These are phyloP conservation scores for Netelia melanura DNA, from an alignment of 2,888 invertebrate species.

Conservation along the genomic window DNA sequence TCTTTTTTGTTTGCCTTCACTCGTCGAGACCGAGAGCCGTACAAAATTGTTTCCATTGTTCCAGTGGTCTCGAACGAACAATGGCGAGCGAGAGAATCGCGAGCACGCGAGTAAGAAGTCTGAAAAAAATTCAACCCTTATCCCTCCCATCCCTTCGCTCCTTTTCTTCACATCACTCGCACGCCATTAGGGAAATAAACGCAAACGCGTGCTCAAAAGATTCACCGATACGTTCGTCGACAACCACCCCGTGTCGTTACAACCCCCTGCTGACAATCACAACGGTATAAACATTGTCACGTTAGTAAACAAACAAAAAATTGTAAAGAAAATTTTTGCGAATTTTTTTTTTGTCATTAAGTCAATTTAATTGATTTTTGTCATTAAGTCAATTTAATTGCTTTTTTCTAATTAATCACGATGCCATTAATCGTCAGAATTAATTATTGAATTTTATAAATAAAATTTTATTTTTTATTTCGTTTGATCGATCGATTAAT, in stretches of 20 bases:
- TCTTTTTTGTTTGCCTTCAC: constrained; percentile 33
- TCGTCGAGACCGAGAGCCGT: constrained; percentile 32
- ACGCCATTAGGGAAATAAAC: neutral
- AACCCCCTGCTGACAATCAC: constrained; percentile 19
- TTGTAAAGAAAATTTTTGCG: neutral
- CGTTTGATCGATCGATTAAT: neutral
- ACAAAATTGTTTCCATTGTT: constrained; percentile 73
- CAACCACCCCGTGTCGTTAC: constrained; percentile 9
- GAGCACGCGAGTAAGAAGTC: constrained; percentile 65
- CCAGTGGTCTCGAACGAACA: constrained; percentile 65
- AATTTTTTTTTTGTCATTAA: neutral
- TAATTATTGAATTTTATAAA: neutral
- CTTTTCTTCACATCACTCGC: neutral
- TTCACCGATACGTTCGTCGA: constrained; percentile 27
- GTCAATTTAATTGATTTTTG: neutral
- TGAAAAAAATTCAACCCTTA: constrained; percentile 30
- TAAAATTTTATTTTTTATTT: neutral
- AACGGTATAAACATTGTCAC: too few species aligned
- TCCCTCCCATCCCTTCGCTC: neutral
- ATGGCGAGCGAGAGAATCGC: constrained; percentile 53
- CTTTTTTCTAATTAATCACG: neutral
- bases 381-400: neutral
- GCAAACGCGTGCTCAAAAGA: constrained; percentile 44
- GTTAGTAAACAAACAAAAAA: neutral
- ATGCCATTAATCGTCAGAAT: neutral